Base-by-base conservation (phyloP, 1,140 invertebrate genomes). In the Brachionus angularis region DNA sequence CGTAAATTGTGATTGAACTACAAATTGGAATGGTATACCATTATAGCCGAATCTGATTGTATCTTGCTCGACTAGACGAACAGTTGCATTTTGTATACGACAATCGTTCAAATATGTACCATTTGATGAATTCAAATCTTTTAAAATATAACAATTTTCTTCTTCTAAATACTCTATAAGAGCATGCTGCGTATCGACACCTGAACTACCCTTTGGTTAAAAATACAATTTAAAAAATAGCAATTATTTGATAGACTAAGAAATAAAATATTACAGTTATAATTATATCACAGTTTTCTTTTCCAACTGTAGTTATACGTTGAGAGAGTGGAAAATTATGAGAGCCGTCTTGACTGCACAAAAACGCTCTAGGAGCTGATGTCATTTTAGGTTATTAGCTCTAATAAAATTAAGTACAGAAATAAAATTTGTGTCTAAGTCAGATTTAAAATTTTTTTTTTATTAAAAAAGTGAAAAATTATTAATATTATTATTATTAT, bases 21-120 rank as follows among this genome's bases (percentile, higher is more conserved):
- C 16, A 73, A 73, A 53, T 64, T 71, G 67, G 23, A 72, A 61
- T 33, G 44, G 44, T 2, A 27, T 46, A 29, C 50, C 47, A 47
- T 42, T 58, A 47, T 75, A 79, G 36, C 81, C 80, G 74, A 82
- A 81, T 69, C 77, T 75, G 31, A 82, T 74, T 18, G 76, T 72
- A 70, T 82, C 81, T 31, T 76, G 75, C n/a, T 79, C 77, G 46
- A 77, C 76, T 3, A 82, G 73, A 61, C 79, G 72, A 3, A 82
- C 79, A 53, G 79, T 77, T 8, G 80, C 79, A 75, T 81, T 82
- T 71, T 82, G 80, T 46, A 82, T 75, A 25, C 79, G 73, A 27
- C 77, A 78, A 70, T 82, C 78, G 72, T 82, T 81, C 1, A 82
- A 78, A 74, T 80, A 81, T 5, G 79, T 82, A 21, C 81, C 81